A percentile compares a stretch with the other conserved stretches of the same genome.
Evolutionary conservation across 2,113 vertebrate genomes (phyloP).

Genomic region (Mesocricetus auratus): DNA sequence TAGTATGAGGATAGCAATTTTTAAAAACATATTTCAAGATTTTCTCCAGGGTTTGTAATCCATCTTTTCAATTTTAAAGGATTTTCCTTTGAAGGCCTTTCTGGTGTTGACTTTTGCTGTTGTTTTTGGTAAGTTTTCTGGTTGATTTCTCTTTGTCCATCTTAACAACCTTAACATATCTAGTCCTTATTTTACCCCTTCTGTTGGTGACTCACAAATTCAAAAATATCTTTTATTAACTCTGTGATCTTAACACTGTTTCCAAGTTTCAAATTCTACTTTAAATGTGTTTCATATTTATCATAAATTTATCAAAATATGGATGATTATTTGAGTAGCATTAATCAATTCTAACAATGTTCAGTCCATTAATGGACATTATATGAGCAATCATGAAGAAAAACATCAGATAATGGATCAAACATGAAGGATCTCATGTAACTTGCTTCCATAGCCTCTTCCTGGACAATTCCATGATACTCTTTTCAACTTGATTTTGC

Average conservation of each 20-base stretch:
- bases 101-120: neutral
- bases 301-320: constrained; percentile 44
- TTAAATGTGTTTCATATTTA: neutral
- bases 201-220: neutral
- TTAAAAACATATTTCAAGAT: constrained; percentile 37
- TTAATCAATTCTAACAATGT: neutral
- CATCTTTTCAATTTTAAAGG: constrained; percentile 3
- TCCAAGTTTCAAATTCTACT: constrained; percentile 6
- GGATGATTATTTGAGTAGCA: neutral
- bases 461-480: neutral
- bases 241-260: neutral
- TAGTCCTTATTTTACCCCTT: constrained; percentile 7
- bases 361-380: neutral
- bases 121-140: neutral
- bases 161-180: neutral
- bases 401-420: neutral
- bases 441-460: neutral
- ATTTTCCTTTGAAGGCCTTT: neutral
- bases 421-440: neutral
- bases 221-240: neutral
- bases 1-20: neutral
- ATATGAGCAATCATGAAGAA: neutral
- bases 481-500: neutral
- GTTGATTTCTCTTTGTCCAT: neutral
- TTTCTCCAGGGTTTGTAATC: neutral